Conservation (phyloP, 2,888 invertebrate species). For the Lithophane leautieri region DNA sequence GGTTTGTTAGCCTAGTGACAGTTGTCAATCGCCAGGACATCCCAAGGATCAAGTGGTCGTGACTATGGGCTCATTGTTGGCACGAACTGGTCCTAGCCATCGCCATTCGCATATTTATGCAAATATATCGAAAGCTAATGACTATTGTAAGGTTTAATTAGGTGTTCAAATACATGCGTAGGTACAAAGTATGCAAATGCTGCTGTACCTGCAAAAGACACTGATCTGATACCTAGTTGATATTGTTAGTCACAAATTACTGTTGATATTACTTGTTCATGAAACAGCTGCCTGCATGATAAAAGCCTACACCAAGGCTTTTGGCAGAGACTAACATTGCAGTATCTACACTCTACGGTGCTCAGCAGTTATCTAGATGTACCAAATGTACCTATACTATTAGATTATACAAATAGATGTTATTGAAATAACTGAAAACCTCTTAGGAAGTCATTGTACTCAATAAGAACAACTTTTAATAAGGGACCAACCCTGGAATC, state of each 20-base stretch:
- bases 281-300: not conserved
- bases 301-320: not conserved
- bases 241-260: not conserved
- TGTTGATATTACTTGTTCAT: constrained; percentile 15
- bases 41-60: constrained; percentile 62
- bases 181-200: constrained; percentile 27
- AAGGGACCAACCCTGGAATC: not conserved
- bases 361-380: not conserved
- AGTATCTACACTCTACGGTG: not conserved
- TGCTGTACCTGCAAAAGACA: constrained; percentile 22
- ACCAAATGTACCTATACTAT: not conserved
- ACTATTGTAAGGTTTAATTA: constrained; percentile 46
- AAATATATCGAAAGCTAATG: constrained; percentile 54
- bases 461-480: not conserved
- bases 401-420: not conserved
- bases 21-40: constrained; percentile 56
- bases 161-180: constrained; percentile 40
- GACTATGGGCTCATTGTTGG: constrained; percentile 49
- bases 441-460: not conserved
- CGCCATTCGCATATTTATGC: constrained; percentile 58
- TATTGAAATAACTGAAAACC: not conserved
- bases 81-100: constrained; percentile 49
- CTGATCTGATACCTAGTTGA: constrained; percentile 33
- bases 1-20: constrained; percentile 35
- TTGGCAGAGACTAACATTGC: too few relatives aligned